Evolutionary conservation across 1,140 invertebrate species (phyloP).

Genomic region (Leucophenga varia): DNA sequence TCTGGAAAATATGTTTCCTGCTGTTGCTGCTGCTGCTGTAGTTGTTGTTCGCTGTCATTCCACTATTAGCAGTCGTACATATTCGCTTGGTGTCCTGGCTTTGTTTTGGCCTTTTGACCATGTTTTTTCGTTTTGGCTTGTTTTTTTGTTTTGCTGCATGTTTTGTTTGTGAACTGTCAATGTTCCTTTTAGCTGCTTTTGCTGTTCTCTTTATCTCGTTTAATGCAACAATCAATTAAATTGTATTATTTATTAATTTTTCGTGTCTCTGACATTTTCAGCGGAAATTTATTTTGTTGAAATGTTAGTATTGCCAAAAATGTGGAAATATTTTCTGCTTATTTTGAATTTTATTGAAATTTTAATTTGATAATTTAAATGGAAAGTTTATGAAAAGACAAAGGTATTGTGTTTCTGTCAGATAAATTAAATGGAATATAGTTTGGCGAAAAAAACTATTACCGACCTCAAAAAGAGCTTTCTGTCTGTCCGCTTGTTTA

Average conservation of each 20-base stretch:
- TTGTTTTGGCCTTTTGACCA: too few relatives aligned
- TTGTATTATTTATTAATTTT: constrained; percentile 43
- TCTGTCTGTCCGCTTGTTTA: too few relatives aligned
- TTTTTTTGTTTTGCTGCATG: too few relatives aligned
- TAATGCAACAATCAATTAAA: constrained; percentile 36
- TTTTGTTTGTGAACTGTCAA: too few relatives aligned
- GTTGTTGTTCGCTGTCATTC: constrained; percentile 11
- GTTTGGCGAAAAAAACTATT: too few relatives aligned
- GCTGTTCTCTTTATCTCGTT: too few relatives aligned
- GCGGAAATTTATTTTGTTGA: constrained; percentile 26
- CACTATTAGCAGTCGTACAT: constrained; percentile 17
- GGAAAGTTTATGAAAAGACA: not conserved
- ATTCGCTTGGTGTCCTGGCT: too few relatives aligned
- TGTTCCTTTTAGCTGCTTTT: too few relatives aligned
- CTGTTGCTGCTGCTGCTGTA: too few relatives aligned
- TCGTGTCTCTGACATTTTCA: constrained; percentile 37
- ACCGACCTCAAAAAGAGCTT: too few relatives aligned
- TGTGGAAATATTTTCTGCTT: not conserved
- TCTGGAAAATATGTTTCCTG: constrained; percentile 35
- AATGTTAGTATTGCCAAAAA: constrained; percentile 5
- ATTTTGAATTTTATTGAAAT: not conserved
- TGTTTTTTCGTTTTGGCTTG: too few relatives aligned
- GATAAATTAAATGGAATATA: constrained; percentile 13
- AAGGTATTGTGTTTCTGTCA: not conserved
- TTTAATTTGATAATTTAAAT: not conserved